Percentiles rank a stretch among this genome's conserved stretches.
Evolutionary conservation across 30 jellyfish, hydroid and myxozoan genomes (phyloP).

Genomic region (Chironex yamaguchii): DNA sequence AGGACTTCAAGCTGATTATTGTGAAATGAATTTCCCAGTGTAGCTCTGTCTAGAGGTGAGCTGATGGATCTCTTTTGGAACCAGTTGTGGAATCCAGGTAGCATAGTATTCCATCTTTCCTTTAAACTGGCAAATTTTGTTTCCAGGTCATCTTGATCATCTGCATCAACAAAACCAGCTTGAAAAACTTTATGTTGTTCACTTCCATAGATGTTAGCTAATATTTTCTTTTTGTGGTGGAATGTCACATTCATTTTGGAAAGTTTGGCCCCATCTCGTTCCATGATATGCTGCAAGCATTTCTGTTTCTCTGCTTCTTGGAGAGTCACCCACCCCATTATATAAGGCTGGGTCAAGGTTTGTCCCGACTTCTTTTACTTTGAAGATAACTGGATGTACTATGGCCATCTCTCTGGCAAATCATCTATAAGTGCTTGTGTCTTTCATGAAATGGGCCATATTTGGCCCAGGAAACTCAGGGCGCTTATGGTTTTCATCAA

Average conservation of each 20-base stretch:
- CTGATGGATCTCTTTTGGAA: background rate
- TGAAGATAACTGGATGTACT: constrained; percentile 2
- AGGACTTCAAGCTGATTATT: constrained; percentile 24
- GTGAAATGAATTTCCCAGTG: background rate
- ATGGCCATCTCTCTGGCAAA: constrained; percentile 25
- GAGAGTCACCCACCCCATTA: constrained; percentile 1
- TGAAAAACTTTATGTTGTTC: constrained; percentile 3
- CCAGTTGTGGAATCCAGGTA: constrained; percentile 48
- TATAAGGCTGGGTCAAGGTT: too few species aligned
- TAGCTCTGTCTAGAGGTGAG: background rate
- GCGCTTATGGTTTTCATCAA: constrained; percentile 23
- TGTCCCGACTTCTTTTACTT: constrained; percentile 27
- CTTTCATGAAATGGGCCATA: constrained; percentile 56
- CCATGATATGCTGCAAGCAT: constrained; percentile 47
- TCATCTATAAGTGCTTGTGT: constrained; percentile 30
- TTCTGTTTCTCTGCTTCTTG: constrained; percentile 1
- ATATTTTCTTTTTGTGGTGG: background rate
- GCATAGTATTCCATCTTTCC: constrained; percentile 8
- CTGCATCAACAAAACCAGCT: constrained; percentile 53
- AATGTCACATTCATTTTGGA: constrained; percentile 8
- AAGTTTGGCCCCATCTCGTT: background rate
- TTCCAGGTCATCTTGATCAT: constrained; percentile 28
- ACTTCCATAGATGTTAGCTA: constrained; percentile 52
- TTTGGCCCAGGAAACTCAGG: constrained; percentile 58
- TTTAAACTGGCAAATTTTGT: constrained; percentile 18